Evolutionary conservation across 64 coral and sea anemone species (phyloP), one percentile per base, ranked within the genome.

Genomic region (Stichodactyla helianthus): DNA sequence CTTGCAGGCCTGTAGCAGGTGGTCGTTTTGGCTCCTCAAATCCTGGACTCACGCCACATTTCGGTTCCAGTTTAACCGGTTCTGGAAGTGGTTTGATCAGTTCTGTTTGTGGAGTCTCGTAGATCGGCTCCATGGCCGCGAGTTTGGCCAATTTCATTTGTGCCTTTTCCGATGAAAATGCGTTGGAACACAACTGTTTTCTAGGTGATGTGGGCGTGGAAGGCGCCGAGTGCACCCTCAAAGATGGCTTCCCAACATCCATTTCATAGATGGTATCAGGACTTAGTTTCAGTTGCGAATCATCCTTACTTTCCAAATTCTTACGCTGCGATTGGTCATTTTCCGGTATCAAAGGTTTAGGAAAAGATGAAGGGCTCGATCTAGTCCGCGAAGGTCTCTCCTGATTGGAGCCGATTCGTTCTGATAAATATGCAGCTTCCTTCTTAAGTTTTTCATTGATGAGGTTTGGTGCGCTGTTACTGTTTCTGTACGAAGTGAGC

Each of bases 141-240:
- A 96, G 94, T 85, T 96, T 96, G 61, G 85, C 86, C 18, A 96
- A 71, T 64, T 96, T 96, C 27, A 88, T 71, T 78, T 96, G 94
- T 84, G 94, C 54, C 77, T 96, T 96, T 93, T 96, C 94, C 10
- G 92, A 79, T 77, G 83, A 57, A 60, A 93, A 87, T 25, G 88
- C 80, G 51, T 91, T 91, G 10, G 90, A 53, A 82, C 59, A 90
- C 86, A 89, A 85, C 59, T 96, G 91, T 51, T 89, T 85, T 25
- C 91, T 89, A 28, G 85, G 35, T 10, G 88, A 78, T 68, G 94
- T 84, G 10, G 68, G 85, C 12, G 94, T 90, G 35, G 91, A 81
- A 31, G 94, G 88, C 55, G 91, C 88, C 11, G 91, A 96, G 55
- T 96, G 92, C 5, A 82, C 55, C 88, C 83, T 90, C 59, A 79